Evolutionary conservation across 2,113 vertebrate species (phyloP), one percentile per base, ranked within the genome.

Genomic region (Lates calcarifer): DNA sequence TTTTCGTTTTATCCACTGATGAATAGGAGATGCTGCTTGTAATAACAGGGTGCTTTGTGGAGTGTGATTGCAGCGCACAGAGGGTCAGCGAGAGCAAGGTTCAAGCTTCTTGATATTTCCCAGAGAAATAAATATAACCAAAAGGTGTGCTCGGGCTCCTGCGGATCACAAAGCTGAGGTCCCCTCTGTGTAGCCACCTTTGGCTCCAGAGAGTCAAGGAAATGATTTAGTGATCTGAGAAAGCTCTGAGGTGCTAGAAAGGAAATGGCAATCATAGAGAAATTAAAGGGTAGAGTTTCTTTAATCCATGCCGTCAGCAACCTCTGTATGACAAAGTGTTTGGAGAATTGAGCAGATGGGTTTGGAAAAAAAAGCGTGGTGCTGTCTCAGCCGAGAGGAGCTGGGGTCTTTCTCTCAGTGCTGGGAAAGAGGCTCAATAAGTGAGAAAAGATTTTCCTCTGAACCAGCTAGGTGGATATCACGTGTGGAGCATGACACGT

Each of bases 91-190:
- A 66, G 89, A 83, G 79, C 77, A 86, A 70, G 85, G 87, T 83
- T 92, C 83, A 85, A 84, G 83, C 81, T 84, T 82, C 85, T 80
- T 90, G 84, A 89, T 90, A 89, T 93, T 90, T 90, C 63, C 62
- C 43, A 43, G 70, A 82, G 78, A 92, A 90, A 90, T 87, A 92
- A 92, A 92, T 91, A 91, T 72, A 83, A 87, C 86, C 65, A 39
- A 85, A 57, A 88, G 84, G 82, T 84, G 84, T 68, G 71, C 58
- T 56, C 11, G 2, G 24, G 56, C 53, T 55, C 51, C 63, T 13
- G 65, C 55, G 13, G 67, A 70, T 83, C 82, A 84, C 67, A 72
- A 68, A 73, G 79, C 83, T 45, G 24, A 71, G 60, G 72, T 83
- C 74, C 5, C 41, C 53, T 81, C 76, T 80, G 74, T 69, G 81